Percentiles rank a stretch among this genome's conserved stretches.
Evolutionary conservation across 1,140 invertebrate genomes (phyloP).

Genomic region (Drosophila tsacasi): DNA sequence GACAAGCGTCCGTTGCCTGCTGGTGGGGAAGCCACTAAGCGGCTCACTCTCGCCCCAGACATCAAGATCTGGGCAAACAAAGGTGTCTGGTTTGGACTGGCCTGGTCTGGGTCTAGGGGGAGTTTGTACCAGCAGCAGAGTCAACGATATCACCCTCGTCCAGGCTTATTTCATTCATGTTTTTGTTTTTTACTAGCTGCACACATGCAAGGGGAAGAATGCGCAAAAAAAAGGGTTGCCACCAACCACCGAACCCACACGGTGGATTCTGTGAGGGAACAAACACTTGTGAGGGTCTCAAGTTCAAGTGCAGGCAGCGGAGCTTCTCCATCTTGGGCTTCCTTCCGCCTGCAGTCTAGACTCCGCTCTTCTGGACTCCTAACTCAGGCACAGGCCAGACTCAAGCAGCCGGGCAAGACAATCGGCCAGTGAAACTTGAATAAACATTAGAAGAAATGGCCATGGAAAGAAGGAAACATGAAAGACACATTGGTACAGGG

Average conservation of each 20-base stretch:
- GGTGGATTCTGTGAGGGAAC: slow-evolving; percentile 43
- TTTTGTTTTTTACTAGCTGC: slow-evolving; percentile 47
- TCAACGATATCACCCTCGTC: slow-evolving; percentile 48
- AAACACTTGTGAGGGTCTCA: slow-evolving; percentile 44
- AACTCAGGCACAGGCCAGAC: slow-evolving; percentile 16
- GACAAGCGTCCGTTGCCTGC: slow-evolving; percentile 11
- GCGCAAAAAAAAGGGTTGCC: slow-evolving; percentile 40
- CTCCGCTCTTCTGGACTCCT: slow-evolving; percentile 10
- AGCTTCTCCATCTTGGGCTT: slow-evolving; percentile 51
- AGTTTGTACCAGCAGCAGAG: slow-evolving; percentile 1
- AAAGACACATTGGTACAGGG: slow-evolving; percentile 36
- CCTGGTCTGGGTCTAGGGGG: slow-evolving; percentile 21
- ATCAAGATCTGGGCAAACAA: slow-evolving; percentile 58
- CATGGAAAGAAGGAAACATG: slow-evolving; percentile 30
- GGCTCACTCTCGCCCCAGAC: slow-evolving; percentile 51
- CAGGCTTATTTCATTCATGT: slow-evolving; percentile 56
- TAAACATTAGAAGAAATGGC: slow-evolving; percentile 45
- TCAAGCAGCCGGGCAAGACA: slow-evolving; percentile 37
- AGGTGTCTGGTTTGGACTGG: slow-evolving; percentile 49
- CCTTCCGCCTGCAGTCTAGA: slow-evolving; percentile 53
- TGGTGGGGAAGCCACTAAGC: slow-evolving; percentile 48
- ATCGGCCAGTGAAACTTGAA: slow-evolving; percentile 46
- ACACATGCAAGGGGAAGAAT: slow-evolving; percentile 39
- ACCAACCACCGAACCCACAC: slow-evolving; percentile 45
- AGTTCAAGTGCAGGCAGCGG: slow-evolving; percentile 51